Conservation (phyloP, 2,888 invertebrate species). For the Agrenia bidenticulata region DNA sequence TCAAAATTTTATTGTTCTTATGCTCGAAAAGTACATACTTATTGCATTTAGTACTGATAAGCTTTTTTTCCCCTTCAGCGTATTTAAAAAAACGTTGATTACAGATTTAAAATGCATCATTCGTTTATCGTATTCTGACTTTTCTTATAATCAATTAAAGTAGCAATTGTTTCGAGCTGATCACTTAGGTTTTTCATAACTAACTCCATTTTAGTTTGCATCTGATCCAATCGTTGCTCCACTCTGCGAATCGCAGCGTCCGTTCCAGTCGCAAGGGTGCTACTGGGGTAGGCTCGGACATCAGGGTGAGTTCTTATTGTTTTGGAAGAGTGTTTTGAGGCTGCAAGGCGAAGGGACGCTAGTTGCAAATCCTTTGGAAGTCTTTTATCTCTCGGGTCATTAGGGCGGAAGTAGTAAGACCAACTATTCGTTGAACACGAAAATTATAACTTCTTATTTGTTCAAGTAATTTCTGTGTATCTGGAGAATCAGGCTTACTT, state of each 20-base stretch:
- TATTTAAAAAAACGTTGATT: no score
- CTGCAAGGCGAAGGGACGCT: constrained; percentile 69
- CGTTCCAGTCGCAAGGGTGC: background rate
- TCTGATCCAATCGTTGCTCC: constrained; percentile 42
- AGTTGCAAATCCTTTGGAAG: constrained; percentile 73
- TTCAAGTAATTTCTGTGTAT: no score
- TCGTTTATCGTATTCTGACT: no score
- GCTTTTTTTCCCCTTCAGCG: no score
- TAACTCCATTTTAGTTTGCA: constrained; percentile 43
- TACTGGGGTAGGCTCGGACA: background rate
- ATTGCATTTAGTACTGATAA: no score
- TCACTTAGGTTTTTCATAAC: constrained; percentile 23
- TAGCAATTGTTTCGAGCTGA: no score
- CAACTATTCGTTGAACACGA: constrained; percentile 63
- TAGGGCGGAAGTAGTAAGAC: constrained; percentile 73
- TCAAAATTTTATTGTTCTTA: no score
- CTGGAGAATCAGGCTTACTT: constrained; percentile 35
- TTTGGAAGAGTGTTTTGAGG: constrained; percentile 33
- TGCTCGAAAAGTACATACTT: no score
- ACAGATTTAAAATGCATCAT: no score
- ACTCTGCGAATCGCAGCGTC: constrained; percentile 33
- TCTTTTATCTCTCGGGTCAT: constrained; percentile 77
- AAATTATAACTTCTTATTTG: no score
- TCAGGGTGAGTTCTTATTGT: constrained; percentile 26
- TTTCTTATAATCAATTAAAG: no score